These are phyloP conservation scores for Platycheirus rosarum DNA, from an alignment of 2,888 invertebrate genomes.

Conservation along the genomic window DNA sequence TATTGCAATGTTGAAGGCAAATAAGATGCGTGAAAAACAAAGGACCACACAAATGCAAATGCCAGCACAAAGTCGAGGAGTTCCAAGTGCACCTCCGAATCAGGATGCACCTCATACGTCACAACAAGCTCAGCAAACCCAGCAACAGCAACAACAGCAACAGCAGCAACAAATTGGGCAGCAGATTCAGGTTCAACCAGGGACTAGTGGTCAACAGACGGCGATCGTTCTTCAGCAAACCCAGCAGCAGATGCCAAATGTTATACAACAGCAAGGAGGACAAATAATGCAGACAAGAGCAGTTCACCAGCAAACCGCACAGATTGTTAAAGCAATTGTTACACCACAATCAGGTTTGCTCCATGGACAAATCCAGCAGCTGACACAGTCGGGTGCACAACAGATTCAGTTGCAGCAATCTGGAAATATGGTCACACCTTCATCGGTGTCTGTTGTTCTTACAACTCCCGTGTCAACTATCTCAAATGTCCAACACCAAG, in stretches of 20 bases:
- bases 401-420: constrained; percentile 79
- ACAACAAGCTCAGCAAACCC: constrained; percentile 75
- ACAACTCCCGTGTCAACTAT: constrained; percentile 81
- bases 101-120: constrained; percentile 74
- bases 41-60: constrained; percentile 85
- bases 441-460: constrained; percentile 82
- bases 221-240: constrained; percentile 79
- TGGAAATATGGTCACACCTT: constrained; percentile 77
- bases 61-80: constrained; percentile 84
- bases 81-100: constrained; percentile 79
- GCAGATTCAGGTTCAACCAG: constrained; percentile 50
- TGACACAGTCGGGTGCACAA: constrained; percentile 80
- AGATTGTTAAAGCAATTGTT: constrained; percentile 82
- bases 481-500: constrained; percentile 76
- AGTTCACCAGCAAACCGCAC: constrained; percentile 80
- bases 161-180: constrained; percentile 62
- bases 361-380: constrained; percentile 84
- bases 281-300: constrained; percentile 76
- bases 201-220: constrained; percentile 75
- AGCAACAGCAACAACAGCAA: constrained; percentile 54
- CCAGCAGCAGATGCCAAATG: constrained; percentile 75
- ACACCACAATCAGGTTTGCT: constrained; percentile 78
- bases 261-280: constrained; percentile 75
- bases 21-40: constrained; percentile 92
- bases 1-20: constrained; percentile 91